These are phyloP conservation scores for Epizoanthus stellaris DNA, from an alignment of 92 coral and sea anemone species.

Conservation along the genomic window DNA sequence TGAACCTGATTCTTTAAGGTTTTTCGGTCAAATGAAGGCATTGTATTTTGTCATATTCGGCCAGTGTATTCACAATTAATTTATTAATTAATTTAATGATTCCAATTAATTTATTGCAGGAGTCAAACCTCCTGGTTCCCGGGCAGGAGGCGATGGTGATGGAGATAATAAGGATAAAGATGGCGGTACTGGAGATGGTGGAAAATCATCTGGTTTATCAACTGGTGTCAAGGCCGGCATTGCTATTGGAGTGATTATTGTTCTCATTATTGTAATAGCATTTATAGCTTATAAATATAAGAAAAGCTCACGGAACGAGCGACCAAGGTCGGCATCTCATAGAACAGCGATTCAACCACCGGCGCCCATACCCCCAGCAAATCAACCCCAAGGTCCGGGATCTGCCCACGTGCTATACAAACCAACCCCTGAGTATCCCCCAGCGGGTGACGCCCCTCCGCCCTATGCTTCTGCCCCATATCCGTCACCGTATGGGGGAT, in stretches of 20 bases:
- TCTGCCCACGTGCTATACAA: neutral
- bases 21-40: too few relatives aligned
- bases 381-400: neutral
- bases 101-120: neutral
- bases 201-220: neutral
- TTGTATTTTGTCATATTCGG: too few relatives aligned
- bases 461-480: neutral
- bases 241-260: neutral
- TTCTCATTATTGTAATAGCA: neutral
- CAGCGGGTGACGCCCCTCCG: neutral
- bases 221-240: neutral
- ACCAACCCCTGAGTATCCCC: neutral
- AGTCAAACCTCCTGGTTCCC: conserved; percentile 6
- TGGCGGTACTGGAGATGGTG: neutral
- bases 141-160: neutral
- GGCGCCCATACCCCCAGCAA: conserved; percentile 10
- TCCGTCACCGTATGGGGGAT: neutral
- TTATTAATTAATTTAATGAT: too few relatives aligned
- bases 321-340: neutral
- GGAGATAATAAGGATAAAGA: neutral
- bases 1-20: too few relatives aligned
- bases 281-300: neutral
- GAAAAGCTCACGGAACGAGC: neutral
- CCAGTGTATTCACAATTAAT: too few relatives aligned
- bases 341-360: neutral